phyloP scores from a whole-genome alignment of 2,888 invertebrate genomes.

The Alsophila aescularia region DNA sequence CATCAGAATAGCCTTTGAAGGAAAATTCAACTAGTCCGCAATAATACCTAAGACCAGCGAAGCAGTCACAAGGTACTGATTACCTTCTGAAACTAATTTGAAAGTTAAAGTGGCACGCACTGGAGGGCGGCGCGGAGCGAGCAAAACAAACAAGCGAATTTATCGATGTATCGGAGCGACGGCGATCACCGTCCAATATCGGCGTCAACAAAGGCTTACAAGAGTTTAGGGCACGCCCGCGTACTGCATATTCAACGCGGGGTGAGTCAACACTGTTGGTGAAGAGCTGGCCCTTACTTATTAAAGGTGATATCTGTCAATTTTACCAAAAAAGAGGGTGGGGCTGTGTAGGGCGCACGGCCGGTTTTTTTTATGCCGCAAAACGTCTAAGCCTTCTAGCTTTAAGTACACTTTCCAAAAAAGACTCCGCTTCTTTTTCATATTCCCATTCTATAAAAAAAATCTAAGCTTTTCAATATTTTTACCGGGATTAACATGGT shows the following conservation, averaged over 20 bases:
- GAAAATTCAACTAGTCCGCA: background rate
- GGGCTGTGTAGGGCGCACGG: too few relatives aligned
- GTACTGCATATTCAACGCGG: slow-evolving; percentile 80
- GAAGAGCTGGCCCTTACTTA: slow-evolving; percentile 14
- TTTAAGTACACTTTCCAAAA: too few relatives aligned
- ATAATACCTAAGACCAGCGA: slow-evolving; percentile 18
- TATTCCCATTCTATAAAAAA: too few relatives aligned
- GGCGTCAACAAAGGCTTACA: slow-evolving; percentile 80
- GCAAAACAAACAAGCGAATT: slow-evolving; percentile 56
- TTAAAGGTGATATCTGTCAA: background rate
- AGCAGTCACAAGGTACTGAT: slow-evolving; percentile 29
- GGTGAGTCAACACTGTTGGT: slow-evolving; percentile 58
- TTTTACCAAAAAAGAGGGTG: too few relatives aligned
- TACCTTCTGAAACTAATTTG: slow-evolving; percentile 42
- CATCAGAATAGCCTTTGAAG: background rate
- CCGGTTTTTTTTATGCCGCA: too few relatives aligned
- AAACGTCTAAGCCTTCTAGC: too few relatives aligned
- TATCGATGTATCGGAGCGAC: slow-evolving; percentile 59
- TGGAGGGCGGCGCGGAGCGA: slow-evolving; percentile 22
- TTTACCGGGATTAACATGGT: too few relatives aligned
- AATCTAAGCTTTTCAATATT: too few relatives aligned
- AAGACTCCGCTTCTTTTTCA: too few relatives aligned
- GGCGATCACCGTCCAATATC: slow-evolving; percentile 79
- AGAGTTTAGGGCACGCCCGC: slow-evolving; percentile 79
- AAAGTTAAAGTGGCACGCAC: slow-evolving; percentile 38